Base-by-base conservation (phyloP, 2,797 vertebrate genomes). In the Lepus townsendii region DNA sequence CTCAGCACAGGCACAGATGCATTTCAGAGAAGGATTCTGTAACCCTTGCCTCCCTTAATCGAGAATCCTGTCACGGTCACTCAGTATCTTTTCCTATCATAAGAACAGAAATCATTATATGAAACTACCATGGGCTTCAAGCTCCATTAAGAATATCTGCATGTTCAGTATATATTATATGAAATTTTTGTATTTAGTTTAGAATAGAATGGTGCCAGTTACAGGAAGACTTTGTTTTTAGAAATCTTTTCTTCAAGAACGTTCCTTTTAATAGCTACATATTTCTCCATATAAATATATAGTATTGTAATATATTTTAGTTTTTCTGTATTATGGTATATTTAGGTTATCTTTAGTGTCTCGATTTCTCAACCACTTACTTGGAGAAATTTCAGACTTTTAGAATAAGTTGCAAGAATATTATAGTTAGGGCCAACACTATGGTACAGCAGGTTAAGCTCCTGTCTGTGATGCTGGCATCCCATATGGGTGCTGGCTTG, bases 301-400 rank as follows among this genome's bases (percentile, higher is more conserved):
- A 90, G 0, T 91, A 65, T 79, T 90, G 5, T 83, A 71, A 65
- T 90, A 90, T 94, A 80, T 83, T 95, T 93, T 76, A 83, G 30
- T 82, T 0, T 72, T 90, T 27, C 24, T 10, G 76, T 65, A 79
- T 82, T 73, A n/a, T 83, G 83, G 30, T 27, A 32, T 78, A 69
- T 77, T 83, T 84, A 88, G n/a, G 20, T 80, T 82, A 2, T 86
- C 91, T 83, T 83, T 32, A n/a, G 2, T 85, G 65, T 35, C 68
- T 17, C n/a, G 14, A 57, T 57, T 57, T 52, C 47, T 52, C 32
- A 72, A 66, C 7, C 42, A 65, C 90, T 62, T 91, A 89, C 91
- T 91, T 89, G 42, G n/a, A 73, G 83, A 96, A 57, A 83, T 83
- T 86, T 80, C 38, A 73, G 63, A 89, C 90, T 38, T 93, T 68